Evolutionary conservation across 2,113 vertebrate genomes (phyloP), one percentile per base, ranked within the genome.

Genomic region (Sterna hirundo): DNA sequence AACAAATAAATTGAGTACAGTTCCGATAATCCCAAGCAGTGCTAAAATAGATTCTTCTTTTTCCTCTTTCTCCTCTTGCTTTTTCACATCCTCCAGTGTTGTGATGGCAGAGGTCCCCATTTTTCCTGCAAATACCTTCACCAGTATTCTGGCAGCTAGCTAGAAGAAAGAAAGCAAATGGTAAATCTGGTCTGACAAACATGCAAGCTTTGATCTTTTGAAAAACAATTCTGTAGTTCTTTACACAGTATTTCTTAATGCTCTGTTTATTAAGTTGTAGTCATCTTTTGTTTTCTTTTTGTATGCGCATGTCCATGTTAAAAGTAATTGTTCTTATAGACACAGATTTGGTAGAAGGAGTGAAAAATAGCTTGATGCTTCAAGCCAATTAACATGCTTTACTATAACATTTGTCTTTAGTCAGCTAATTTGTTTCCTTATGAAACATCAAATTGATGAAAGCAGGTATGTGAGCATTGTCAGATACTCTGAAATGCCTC

Each of bases 41-140:
- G 98, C 99, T 97, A 99, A 97, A 95, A 99, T 98, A 96, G 99
- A 99, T 97, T 99, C 99, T 97, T 99, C 98, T 96, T 98, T 98
- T 97, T 99, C 99, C 95, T 99, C 99, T 97, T 99, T 99, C 89
- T 98, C 98, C 94, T 99, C 99, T 96, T 98, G 98, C 74, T 95
- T 98, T 94, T 94, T 98, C 90, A 99, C 97, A 55, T 99, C 99
- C 96, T 99, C 98, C 96, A 98, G 92, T 93, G 98, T 99, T 94
- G 95, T 97, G 68, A 99, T 98, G 78, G 98, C 98, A 76, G 99
- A 99, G 89, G 98, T 99, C 88, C 98, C 98, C 99, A 98, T 99
- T 98, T 97, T 98, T 97, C 95, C 97, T 97, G 91, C 95, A 97
- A 95, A 97, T 97, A 94, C 96, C 97, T 98, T 98, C 97, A 97